Evolutionary conservation across 1,140 invertebrate genomes (phyloP), one percentile per base, ranked within the genome.

Genomic region (Anastatus disparis): DNA sequence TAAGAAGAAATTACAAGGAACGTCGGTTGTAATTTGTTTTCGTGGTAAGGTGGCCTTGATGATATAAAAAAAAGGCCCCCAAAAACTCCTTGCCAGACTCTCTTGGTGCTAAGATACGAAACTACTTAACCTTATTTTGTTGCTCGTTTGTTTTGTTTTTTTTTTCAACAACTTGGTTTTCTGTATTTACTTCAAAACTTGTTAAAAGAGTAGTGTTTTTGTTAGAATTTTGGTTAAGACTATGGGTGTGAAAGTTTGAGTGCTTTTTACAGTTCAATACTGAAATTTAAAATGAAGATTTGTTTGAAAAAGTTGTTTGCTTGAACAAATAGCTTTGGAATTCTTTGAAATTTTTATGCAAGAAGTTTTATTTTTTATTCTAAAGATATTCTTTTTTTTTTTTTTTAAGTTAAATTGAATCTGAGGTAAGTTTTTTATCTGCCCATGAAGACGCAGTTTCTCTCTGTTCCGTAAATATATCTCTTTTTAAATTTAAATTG

Each of bases 11-110:
- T 78, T 76, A 76, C 70, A 70, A 76, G 48, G 67, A 55, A 48
- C 56, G 31, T 38, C 53, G 40, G 68, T 29, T 75, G 74, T 76
- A 80, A 79, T 79, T 80, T 78, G 74, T 77, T 78, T 80, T 69
- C 75, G 70, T 63, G 73, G 64, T 72, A 77, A 68, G 61, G 64
- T 42, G 62, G 35, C 17, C 50, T 50, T 63, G 35, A n/a, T n/a
- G n/a, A n/a, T n/a, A n/a, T n/a, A n/a, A n/a, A n/a, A n/a, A n/a
- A n/a, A n/a, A n/a, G n/a, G n/a, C n/a, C n/a, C n/a, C n/a, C n/a
- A n/a, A n/a, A n/a, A n/a, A n/a, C n/a, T n/a, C n/a, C n/a, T n/a
- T n/a, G n/a, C n/a, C n/a, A n/a, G n/a, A n/a, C n/a, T n/a, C n/a
- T n/a, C n/a, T n/a, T n/a, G n/a, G n/a, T n/a, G n/a, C n/a, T n/a